These are phyloP conservation scores for Tenthredo distinguenda DNA, from an alignment of 2,888 invertebrate species.

Conservation along the genomic window DNA sequence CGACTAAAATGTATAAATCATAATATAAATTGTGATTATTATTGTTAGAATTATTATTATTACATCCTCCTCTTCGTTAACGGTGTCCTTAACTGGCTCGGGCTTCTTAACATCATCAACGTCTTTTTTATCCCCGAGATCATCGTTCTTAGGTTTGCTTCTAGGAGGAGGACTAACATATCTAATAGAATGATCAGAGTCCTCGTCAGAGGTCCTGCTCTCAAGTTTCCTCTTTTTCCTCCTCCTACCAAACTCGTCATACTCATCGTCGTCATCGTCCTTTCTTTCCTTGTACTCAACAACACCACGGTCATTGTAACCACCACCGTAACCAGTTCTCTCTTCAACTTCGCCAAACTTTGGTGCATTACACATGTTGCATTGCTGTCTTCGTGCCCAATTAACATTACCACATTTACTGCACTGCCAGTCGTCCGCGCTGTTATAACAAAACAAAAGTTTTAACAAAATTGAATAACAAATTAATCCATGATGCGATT, in stretches of 20 bases:
- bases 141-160: constrained; percentile 18
- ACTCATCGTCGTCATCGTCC: constrained; percentile 95
- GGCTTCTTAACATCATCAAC: constrained; percentile 62
- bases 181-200: constrained; percentile 72
- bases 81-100: constrained; percentile 58
- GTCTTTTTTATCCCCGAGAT: neutral
- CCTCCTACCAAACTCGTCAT: constrained; percentile 92
- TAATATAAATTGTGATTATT: neutral
- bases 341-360: constrained; percentile 97
- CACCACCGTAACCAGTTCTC: constrained; percentile 90
- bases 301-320: constrained; percentile 96
- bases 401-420: constrained; percentile 99
- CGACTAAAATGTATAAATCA: neutral
- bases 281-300: constrained; percentile 96
- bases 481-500: neutral
- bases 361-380: constrained; percentile 99
- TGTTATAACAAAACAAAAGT: constrained; percentile 75
- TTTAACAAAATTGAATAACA: neutral
- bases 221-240: constrained; percentile 82
- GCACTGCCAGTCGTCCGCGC: constrained; percentile 99
- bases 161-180: constrained; percentile 68
- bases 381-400: constrained; percentile 97
- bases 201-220: constrained; percentile 76
- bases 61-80: constrained; percentile 66
- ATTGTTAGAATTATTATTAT: constrained; percentile 24